Base-by-base conservation (phyloP, 1,140 invertebrate genomes). In the Ceratitis capitata region DNA sequence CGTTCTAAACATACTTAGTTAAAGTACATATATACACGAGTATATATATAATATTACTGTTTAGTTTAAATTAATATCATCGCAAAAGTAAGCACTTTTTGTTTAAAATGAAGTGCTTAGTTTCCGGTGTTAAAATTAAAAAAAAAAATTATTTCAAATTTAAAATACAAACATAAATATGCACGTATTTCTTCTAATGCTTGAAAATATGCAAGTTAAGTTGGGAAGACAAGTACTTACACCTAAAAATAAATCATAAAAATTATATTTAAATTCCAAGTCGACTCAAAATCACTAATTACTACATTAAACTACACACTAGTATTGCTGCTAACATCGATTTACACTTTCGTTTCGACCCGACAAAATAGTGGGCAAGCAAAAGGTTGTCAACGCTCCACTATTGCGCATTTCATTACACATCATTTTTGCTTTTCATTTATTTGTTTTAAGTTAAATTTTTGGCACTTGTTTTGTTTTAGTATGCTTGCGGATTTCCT, bases 401-500 rank as follows among this genome's bases (percentile, higher is more conserved):
- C 14, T 3, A 1, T 29, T 29, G 29, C 61, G 5, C 61, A 4
- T 35, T 35, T 3, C 61, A 16, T 16, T 35, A 12, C 39, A 23
- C 51, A 56, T 39, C 58, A 64, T 19, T 19, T 19, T 45, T 12
- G 19, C 23, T 26, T 3, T 78, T 78, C 23, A 9, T 39, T 45
- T 42, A 12, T 78, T 47, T 78, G 4, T 69, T 42, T n/a, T n/a
- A 19, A 12, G 45, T 78, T 78, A 78, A 12, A 78, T 78, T 78
- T 78, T 78, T 78, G 69, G 69, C 69, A 78, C 69, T 78, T 78
- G 7, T 78, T 78, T 47, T 47, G n/a, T 45, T 9, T 47, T 78
- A 2, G 35, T 74, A 74, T 74, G 39, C 35, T 19, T 74, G 64
- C 35, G 39, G 39, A n/a, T n/a, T n/a, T n/a, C n/a, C n/a, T n/a